Base-by-base conservation (phyloP, 2,113 vertebrate species). In the Catharus fuscescens region DNA sequence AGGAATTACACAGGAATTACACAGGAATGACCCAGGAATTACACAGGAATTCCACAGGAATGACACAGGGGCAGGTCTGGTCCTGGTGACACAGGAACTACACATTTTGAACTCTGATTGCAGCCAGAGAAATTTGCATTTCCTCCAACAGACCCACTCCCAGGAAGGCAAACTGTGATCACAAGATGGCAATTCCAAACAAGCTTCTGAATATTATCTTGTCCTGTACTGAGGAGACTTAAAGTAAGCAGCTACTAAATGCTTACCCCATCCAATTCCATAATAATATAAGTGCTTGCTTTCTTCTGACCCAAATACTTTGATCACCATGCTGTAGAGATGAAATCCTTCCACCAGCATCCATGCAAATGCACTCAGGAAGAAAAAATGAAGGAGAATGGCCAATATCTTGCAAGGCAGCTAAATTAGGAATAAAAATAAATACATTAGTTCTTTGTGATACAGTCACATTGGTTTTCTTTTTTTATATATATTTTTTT, bases 321-420 rank as follows among this genome's bases (percentile, higher is more conserved):
- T 99, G 96, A 99, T 97, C 87, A 99, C 99, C 99, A 99, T 98
- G 72, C 99, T 99, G 98, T 99, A 99, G 38, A 99, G 99, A 92
- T 99, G 99, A 85, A 99, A 98, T 38, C 99, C 99, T 94, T 99
- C 99, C 95, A 99, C 98, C 96, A 99, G 97, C 99, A 99, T 99
- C 99, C 99, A 99, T 3, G 99, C 98, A 62, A 99, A 99, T 6
- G 98, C 98, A 60, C 99, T 99, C 97, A 99, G 97, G 96, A 99
- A 99, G 98, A 99, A 99, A 98, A 98, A 99, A 94, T 99, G 99
- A n/a, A 99, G 98, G 29, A 99, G 98, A 74, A 99, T 88, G 2
- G 99, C 99, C 98, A 99, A 97, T 53, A 98, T 97, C 93, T 98
- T 99, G 97, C 99, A 99, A 14, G 98, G 98, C n/a, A 98, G 87